Conservation (phyloP, 2,797 vertebrate species). For the Brachyrhaphis roseni region DNA sequence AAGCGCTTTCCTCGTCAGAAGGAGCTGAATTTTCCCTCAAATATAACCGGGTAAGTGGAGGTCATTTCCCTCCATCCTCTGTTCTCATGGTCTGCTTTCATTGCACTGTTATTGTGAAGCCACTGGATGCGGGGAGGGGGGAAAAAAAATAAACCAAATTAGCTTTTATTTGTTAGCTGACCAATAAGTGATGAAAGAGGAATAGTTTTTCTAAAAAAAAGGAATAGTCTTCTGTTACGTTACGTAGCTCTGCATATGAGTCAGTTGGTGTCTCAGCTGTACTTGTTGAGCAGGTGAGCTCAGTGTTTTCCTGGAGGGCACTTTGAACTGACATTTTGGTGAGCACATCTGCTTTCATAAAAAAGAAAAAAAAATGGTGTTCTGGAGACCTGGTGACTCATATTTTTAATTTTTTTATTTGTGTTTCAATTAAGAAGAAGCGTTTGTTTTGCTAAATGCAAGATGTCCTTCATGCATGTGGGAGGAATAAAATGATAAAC, state of each 20-base stretch:
- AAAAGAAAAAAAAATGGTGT: not conserved
- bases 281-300: slow-evolving; percentile 1
- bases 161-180: not conserved
- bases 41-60: slow-evolving; percentile 62
- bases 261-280: not conserved
- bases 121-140: not conserved
- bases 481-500: slow-evolving; percentile 10
- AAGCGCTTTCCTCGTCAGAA: slow-evolving; percentile 16
- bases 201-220: not conserved
- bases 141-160: not conserved
- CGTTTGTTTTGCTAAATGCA: slow-evolving; percentile 4
- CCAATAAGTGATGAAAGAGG: not conserved
- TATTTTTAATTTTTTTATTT: not conserved
- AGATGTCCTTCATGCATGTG: slow-evolving; percentile 49
- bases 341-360: not conserved
- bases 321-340: slow-evolving; percentile 10
- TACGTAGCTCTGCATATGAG: not conserved
- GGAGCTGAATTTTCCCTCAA: slow-evolving; percentile 42
- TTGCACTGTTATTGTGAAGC: not conserved
- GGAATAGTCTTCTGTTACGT: not conserved
- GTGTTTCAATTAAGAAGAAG: not conserved
- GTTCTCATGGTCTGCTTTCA: not conserved
- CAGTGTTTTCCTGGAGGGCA: slow-evolving; percentile 52
- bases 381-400: not conserved
- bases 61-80: slow-evolving; percentile 5